Evolutionary conservation across 2,888 invertebrate genomes (phyloP).

Genomic region (Acrobasis suavella): DNA sequence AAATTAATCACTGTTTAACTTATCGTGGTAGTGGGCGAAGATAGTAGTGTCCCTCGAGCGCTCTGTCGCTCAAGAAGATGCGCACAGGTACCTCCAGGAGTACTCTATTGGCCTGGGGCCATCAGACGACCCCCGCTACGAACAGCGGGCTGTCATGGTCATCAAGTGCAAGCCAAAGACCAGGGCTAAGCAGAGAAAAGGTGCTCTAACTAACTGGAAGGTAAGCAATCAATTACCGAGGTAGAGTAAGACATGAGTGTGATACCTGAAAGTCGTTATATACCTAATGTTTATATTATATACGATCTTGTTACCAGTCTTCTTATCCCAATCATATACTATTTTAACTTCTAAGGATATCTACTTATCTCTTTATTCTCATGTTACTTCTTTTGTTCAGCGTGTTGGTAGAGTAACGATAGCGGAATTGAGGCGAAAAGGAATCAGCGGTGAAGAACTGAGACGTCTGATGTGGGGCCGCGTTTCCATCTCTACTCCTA

Average conservation of each 20-base stretch:
- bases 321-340: too few species aligned
- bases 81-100: constrained; percentile 95
- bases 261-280: too few species aligned
- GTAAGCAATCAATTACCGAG: constrained; percentile 64
- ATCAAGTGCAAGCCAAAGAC: constrained; percentile 99
- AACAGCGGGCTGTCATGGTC: constrained; percentile 97
- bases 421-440: constrained; percentile 89
- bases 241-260: too few species aligned
- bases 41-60: constrained; percentile 98
- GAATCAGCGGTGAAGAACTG: constrained; percentile 93
- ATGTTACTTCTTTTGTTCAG: constrained; percentile 60
- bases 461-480: constrained; percentile 95
- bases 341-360: too few species aligned
- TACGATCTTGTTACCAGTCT: too few species aligned
- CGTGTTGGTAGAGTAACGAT: constrained; percentile 94
- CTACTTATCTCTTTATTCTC: too few species aligned
- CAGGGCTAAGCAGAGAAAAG: constrained; percentile 96
- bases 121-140: constrained; percentile 90
- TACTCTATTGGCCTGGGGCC: constrained; percentile 97
- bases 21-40: constrained; percentile 93
- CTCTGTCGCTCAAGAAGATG: constrained; percentile 94
- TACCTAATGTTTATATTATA: too few species aligned
- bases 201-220: constrained; percentile 98
- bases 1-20: background rate
- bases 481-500: constrained; percentile 93